Percentiles rank a stretch among this genome's conserved stretches.
Evolutionary conservation across 2,888 invertebrate genomes (phyloP).

Genomic region (Pammene fasciana): DNA sequence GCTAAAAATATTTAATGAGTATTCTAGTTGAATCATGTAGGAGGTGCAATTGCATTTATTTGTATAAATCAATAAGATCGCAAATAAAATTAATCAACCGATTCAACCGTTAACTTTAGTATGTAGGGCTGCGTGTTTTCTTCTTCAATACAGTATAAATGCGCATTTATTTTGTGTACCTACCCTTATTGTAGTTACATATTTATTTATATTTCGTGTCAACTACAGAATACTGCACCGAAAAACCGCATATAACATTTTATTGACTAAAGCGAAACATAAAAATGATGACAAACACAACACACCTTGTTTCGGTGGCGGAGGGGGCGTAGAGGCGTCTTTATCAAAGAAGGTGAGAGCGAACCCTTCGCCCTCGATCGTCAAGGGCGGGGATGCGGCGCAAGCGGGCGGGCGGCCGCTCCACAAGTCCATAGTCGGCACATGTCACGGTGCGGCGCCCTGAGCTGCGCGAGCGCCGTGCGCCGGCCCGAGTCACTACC

Average conservation of each 20-base stretch:
- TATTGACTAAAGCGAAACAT: too few relatives aligned
- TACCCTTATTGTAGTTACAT: too few relatives aligned
- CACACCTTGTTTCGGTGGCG: slow-evolving; percentile 71
- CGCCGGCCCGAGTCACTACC: slow-evolving; percentile 70
- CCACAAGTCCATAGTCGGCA: slow-evolving; percentile 88
- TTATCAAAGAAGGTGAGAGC: slow-evolving; percentile 91
- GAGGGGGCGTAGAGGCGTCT: slow-evolving; percentile 79
- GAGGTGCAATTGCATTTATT: background rate
- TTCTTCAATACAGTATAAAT: too few relatives aligned
- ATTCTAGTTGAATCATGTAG: background rate
- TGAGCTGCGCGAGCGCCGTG: slow-evolving; percentile 61
- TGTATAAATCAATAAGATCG: too few relatives aligned
- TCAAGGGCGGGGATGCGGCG: slow-evolving; percentile 84
- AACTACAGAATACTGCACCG: too few relatives aligned
- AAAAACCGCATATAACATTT: too few relatives aligned
- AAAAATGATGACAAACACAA: slow-evolving; percentile 20
- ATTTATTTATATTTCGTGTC: too few relatives aligned
- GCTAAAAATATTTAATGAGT: background rate
- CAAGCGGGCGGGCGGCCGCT: slow-evolving; percentile 86
- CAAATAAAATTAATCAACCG: background rate
- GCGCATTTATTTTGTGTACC: too few relatives aligned
- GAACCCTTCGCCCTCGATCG: slow-evolving; percentile 90
- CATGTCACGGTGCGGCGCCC: slow-evolving; percentile 66
- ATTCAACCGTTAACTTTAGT: too few relatives aligned
- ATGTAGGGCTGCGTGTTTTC: too few relatives aligned